Conservation (phyloP, 1,140 invertebrate genomes). For the Bombus waltoni region DNA sequence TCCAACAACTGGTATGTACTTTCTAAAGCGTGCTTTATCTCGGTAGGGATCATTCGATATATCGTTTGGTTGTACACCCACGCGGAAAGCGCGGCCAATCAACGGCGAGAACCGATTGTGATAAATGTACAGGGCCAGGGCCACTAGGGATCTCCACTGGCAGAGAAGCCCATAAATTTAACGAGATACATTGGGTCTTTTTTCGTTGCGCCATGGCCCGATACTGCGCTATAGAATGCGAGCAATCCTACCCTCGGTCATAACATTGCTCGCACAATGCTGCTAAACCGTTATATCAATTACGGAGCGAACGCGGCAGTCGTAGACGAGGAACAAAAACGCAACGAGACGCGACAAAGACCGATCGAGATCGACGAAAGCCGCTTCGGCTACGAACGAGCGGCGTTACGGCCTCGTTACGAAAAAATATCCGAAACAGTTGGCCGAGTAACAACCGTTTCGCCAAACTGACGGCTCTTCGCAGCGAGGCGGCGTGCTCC, state of each 20-base stretch:
- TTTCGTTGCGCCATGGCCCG: not conserved
- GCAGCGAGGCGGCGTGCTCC: constrained; percentile 44
- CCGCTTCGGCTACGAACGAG: not conserved
- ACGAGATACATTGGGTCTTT: constrained; percentile 38
- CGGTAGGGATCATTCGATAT: constrained; percentile 45
- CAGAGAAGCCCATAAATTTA: constrained; percentile 54
- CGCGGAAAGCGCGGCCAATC: constrained; percentile 43
- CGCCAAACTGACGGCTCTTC: not conserved
- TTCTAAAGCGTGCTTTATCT: constrained; percentile 58
- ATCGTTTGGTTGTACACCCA: constrained; percentile 46
- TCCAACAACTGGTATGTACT: constrained; percentile 22
- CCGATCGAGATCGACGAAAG: not conserved
- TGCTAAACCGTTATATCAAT: constrained; percentile 25
- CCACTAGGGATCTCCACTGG: constrained; percentile 28
- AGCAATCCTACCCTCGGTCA: constrained; percentile 27
- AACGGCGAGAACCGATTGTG: constrained; percentile 43
- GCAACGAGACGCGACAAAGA: not conserved
- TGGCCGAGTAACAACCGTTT: too few species aligned
- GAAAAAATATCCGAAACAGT: not conserved
- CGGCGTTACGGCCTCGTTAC: not conserved
- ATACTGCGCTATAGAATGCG: constrained; percentile 38
- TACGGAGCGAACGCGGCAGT: not conserved
- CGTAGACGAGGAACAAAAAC: not conserved
- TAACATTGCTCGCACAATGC: not conserved
- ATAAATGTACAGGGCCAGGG: constrained; percentile 48